Evolutionary conservation across 2,113 vertebrate genomes (phyloP).

Genomic region (Ptilonorhynchus violaceus): DNA sequence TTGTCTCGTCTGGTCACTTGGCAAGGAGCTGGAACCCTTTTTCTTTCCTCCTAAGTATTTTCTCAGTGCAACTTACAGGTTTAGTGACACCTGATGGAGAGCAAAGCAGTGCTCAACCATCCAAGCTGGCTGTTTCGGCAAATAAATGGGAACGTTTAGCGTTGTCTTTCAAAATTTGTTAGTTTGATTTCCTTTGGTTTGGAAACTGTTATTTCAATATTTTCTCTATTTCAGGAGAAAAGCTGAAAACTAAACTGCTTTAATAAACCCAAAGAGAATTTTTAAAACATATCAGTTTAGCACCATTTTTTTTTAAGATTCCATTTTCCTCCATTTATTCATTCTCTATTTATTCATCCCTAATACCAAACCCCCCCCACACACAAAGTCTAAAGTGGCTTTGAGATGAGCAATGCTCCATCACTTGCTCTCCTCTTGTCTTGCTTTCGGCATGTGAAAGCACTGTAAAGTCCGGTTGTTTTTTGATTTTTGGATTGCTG

Average conservation of each 20-base stretch:
- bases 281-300: background rate
- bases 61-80: background rate
- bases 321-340: background rate
- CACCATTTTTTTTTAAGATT: background rate
- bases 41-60: background rate
- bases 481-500: background rate
- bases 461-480: background rate
- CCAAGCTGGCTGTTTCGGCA: background rate
- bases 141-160: background rate
- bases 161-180: background rate
- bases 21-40: background rate
- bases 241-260: background rate
- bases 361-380: background rate
- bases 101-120: background rate
- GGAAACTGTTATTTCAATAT: background rate
- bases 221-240: background rate
- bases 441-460: background rate
- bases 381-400: background rate
- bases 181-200: background rate
- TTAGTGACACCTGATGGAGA: background rate
- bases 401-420: background rate
- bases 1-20: background rate
- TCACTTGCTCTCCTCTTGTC: background rate
- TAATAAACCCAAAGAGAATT: background rate
- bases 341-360: background rate